phyloP scores from a whole-genome alignment of 2,113 vertebrate genomes.

The Scalopus aquaticus region DNA sequence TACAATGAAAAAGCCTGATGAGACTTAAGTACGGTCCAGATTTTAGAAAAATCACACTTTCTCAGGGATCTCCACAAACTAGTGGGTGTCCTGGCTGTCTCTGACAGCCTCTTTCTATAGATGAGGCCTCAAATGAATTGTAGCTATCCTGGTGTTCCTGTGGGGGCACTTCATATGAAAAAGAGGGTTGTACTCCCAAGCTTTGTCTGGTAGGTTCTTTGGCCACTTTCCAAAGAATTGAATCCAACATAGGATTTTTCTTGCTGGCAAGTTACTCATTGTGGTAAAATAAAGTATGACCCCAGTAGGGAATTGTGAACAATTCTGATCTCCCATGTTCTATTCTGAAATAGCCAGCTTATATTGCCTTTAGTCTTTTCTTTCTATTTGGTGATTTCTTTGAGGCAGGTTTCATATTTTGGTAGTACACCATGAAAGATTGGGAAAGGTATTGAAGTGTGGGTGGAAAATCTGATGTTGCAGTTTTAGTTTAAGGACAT shows the following conservation, averaged over 20 bases:
- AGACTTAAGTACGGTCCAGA: conserved; percentile 32
- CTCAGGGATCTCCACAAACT: conserved; percentile 75
- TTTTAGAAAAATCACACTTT: conserved; percentile 43
- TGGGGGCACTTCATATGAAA: conserved; percentile 1
- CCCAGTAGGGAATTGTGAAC: background rate
- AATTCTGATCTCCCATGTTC: conserved; percentile 40
- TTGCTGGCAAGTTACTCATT: conserved; percentile 35
- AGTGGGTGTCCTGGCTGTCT: conserved; percentile 71
- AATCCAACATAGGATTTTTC: conserved; percentile 49
- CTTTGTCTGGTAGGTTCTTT: conserved; percentile 38
- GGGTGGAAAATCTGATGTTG: conserved; percentile 54
- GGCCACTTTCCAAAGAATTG: conserved; percentile 45
- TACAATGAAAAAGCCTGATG: background rate
- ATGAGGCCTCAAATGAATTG: conserved; percentile 51
- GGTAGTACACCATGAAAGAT: conserved; percentile 68
- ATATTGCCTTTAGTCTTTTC: conserved; percentile 43
- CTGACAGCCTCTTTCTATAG: conserved; percentile 38
- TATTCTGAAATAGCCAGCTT: conserved; percentile 46
- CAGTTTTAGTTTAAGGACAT: conserved; percentile 63
- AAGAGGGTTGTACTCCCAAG: background rate
- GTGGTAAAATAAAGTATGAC: conserved; percentile 27
- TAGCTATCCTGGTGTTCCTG: background rate
- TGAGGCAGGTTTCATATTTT: conserved; percentile 46
- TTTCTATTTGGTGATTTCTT: conserved; percentile 26
- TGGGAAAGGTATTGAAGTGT: conserved; percentile 54